A percentile compares a stretch with the other conserved stretches of the same genome.
Evolutionary conservation across 2,797 vertebrate genomes (phyloP).

Genomic region (Coccyzus lansbergi): DNA sequence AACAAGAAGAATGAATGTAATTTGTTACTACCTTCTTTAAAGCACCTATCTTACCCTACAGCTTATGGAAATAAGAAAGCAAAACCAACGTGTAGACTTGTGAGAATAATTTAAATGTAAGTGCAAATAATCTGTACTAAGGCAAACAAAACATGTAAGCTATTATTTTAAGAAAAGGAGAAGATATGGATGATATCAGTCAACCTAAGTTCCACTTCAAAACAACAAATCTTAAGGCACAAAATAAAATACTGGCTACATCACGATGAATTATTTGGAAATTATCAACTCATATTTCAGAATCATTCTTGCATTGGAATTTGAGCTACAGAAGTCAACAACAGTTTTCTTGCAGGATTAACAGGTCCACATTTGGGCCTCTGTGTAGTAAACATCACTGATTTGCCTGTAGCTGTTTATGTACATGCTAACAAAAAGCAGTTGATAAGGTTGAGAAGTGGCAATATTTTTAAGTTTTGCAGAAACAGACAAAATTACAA

Average conservation of each 20-base stretch:
- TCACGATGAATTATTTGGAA: neutral
- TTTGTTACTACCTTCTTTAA: constrained; percentile 26
- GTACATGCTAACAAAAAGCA: neutral
- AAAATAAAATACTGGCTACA: neutral
- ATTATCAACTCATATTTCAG: neutral
- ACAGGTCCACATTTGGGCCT: neutral
- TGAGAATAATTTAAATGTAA: neutral
- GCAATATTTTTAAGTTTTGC: constrained; percentile 25
- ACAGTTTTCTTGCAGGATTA: neutral
- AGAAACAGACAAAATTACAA: constrained; percentile 18
- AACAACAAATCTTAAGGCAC: neutral
- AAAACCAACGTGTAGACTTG: neutral
- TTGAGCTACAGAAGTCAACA: neutral
- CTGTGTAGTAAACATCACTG: neutral
- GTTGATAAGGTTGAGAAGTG: neutral
- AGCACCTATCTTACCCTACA: neutral
- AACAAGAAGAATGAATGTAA: constrained; percentile 13
- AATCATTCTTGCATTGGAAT: neutral
- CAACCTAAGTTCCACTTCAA: neutral
- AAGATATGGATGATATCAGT: neutral
- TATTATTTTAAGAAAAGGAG: neutral
- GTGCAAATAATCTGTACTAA: neutral
- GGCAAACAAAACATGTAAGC: neutral
- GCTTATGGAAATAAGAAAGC: neutral
- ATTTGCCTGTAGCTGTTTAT: neutral